Conservation (phyloP, 2,113 vertebrate genomes). For the Bubo bubo region DNA sequence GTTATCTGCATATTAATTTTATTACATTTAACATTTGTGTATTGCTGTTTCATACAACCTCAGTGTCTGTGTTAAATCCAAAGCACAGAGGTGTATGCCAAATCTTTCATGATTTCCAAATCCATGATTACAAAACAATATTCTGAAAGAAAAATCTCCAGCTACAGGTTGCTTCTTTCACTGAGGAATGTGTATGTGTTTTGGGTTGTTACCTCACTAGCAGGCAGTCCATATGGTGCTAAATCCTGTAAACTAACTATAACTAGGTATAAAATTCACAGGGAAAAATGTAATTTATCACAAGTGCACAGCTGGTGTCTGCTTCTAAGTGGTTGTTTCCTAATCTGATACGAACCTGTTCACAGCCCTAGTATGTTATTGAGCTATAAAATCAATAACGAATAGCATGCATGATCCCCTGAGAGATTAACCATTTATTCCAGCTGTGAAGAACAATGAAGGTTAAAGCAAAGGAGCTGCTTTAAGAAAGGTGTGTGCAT, state of each 20-base stretch:
- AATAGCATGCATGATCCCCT: slow-evolving; percentile 66
- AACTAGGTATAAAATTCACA: slow-evolving; percentile 73
- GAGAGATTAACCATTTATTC: slow-evolving; percentile 72
- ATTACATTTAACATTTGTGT: slow-evolving; percentile 38
- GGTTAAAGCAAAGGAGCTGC: slow-evolving; percentile 40
- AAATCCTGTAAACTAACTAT: slow-evolving; percentile 72
- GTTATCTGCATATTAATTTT: neutral
- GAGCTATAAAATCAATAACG: slow-evolving; percentile 77
- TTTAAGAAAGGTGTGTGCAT: neutral
- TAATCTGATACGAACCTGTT: slow-evolving; percentile 73
- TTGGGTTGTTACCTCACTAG: neutral
- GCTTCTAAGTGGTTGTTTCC: slow-evolving; percentile 73
- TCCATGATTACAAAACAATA: neutral
- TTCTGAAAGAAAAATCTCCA: slow-evolving; percentile 41
- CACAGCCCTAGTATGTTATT: slow-evolving; percentile 48
- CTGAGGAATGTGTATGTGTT: neutral
- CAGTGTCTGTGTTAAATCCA: slow-evolving; percentile 21
- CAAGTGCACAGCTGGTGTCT: slow-evolving; percentile 72
- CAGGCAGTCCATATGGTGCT: slow-evolving; percentile 69
- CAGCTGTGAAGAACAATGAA: slow-evolving; percentile 75
- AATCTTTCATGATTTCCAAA: slow-evolving; percentile 54
- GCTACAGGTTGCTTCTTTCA: slow-evolving; percentile 42
- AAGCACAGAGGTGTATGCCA: slow-evolving; percentile 39
- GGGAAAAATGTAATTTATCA: slow-evolving; percentile 74
- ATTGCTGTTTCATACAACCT: slow-evolving; percentile 46